These are phyloP conservation scores for Cryptoleucopteryx plumbea DNA, from an alignment of 2,113 vertebrate genomes.

Conservation along the genomic window DNA sequence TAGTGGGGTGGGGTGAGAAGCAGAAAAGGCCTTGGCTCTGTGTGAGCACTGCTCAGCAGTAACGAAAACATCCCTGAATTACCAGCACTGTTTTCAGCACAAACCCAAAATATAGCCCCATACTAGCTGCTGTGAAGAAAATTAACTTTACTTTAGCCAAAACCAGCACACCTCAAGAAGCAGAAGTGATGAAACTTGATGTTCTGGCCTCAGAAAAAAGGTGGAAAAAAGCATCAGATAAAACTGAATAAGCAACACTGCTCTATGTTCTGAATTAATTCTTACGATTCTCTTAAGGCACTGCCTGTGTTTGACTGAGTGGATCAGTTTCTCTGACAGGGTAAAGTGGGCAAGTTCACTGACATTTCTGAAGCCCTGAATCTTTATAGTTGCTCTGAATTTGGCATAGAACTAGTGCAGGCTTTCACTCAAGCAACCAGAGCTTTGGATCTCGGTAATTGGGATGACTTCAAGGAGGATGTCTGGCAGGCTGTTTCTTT, in stretches of 20 bases:
- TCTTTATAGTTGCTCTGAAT: not conserved
- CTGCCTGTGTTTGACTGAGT: not conserved
- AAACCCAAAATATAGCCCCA: not conserved
- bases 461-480: not conserved
- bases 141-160: not conserved
- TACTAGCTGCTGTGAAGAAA: not conserved
- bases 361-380: not conserved
- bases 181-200: not conserved
- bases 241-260: not conserved
- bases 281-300: not conserved
- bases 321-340: not conserved
- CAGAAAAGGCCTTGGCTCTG: too few relatives aligned
- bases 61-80: not conserved
- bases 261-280: not conserved
- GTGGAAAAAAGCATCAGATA: not conserved
- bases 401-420: not conserved
- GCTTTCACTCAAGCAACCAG: not conserved
- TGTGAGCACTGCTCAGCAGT: not conserved
- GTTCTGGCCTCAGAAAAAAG: not conserved
- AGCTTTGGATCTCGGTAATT: not conserved
- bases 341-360: not conserved
- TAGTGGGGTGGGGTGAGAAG: too few relatives aligned
- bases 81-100: not conserved
- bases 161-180: not conserved
- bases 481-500: not conserved